Base-by-base conservation (phyloP, 1,140 invertebrate species). In the Drosophila ogumai region DNA sequence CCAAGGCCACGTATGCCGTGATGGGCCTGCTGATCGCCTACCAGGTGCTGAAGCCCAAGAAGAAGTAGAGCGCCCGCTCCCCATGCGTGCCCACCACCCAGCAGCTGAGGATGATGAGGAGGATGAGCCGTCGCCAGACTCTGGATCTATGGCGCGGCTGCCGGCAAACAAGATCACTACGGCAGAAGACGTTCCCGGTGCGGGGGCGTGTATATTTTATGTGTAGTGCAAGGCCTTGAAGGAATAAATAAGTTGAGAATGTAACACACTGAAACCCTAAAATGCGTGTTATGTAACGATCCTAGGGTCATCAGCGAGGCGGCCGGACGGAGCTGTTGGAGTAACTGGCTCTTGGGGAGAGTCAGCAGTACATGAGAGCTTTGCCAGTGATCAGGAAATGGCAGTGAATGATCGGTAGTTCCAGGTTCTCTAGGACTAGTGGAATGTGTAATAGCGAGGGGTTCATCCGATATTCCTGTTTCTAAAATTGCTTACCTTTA, bases 1-100 rank as follows among this genome's bases (percentile, higher is more conserved):
- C 94, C 44, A 95, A 95, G 81, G 94, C 94, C 31, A 95, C 94
- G 22, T 95, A 95, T 92, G 94, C 94, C 61, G 91, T 94, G 36
- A 78, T 95, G 40, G 94, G 94, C 54, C 92, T 94, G 38, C 31
- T 95, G 28, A 94, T 95, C 82, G 86, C 94, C 68, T 95, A 95
- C 91, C 93, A 93, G 72, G 88, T 93, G 52, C 65, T 95, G 66
- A 95, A 95, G 91, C 95, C 95, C 46, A 95, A 95, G 92, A 93
- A 94, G 91, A 94, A 95, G 94, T 93, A 90, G 86, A 75, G 49
- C 17, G 22, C n/a, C 17, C 54, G 13, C 31, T n/a, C 2, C 25
- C 15, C 9, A 1, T 44, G 28, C 17, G 15, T 34, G 46, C 55
- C 25, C 25, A 28, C 25, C 54, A 10, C 40, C 32, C 28, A 49